Percentiles rank a stretch among this genome's conserved stretches.
Conservation (phyloP, 2,797 vertebrate species). For the Smutsia temminckii region DNA sequence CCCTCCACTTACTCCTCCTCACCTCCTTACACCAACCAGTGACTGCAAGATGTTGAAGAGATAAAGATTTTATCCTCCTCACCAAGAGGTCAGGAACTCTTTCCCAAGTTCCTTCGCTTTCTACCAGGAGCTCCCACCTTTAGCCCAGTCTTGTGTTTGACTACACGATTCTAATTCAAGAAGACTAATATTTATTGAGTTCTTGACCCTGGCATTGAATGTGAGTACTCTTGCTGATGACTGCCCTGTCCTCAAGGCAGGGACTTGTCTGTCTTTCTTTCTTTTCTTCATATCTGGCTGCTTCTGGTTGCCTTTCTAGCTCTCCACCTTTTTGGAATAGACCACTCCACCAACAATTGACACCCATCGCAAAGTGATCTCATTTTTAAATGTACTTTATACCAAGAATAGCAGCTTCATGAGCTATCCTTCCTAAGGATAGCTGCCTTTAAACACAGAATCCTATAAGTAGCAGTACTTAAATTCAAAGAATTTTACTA, state of each 20-base stretch:
- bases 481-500: constrained; percentile 7
- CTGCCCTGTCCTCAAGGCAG: not conserved
- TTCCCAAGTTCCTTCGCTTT: not conserved
- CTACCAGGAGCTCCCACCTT: not conserved
- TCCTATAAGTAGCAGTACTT: not conserved
- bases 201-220: not conserved
- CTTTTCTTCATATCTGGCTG: not conserved
- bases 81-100: not conserved
- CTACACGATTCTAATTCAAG: not conserved
- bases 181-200: not conserved
- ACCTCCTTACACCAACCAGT: not conserved
- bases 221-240: not conserved
- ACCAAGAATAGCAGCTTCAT: not conserved
- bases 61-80: not conserved
- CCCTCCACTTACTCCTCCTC: not conserved
- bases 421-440: not conserved
- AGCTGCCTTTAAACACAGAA: not conserved
- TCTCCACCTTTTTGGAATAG: not conserved
- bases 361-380: not conserved
- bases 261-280: not conserved
- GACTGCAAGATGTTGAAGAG: not conserved
- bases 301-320: not conserved
- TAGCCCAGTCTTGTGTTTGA: not conserved
- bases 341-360: not conserved
- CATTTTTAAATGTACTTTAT: not conserved